phyloP scores from a whole-genome alignment of 2,797 vertebrate species.

The Typhlichthys subterraneus region DNA sequence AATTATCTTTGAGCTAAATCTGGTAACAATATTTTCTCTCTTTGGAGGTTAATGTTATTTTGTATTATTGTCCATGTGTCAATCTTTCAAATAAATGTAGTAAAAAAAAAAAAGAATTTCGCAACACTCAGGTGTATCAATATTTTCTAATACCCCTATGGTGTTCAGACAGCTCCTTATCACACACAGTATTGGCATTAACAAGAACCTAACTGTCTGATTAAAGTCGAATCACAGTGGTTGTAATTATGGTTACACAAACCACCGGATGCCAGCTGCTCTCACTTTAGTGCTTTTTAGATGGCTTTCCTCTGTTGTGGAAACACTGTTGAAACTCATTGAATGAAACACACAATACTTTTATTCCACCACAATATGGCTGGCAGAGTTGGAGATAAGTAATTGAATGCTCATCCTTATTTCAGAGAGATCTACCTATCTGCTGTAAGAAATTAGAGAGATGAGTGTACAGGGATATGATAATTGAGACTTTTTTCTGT shows the following conservation, averaged over 20 bases:
- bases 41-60: no score
- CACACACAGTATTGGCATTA: conserved; percentile 27
- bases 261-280: conserved; percentile 52
- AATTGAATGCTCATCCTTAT: conserved; percentile 24
- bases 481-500: conserved; percentile 15
- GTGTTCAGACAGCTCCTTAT: conserved; percentile 24
- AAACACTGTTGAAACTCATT: conserved; percentile 6
- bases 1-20: no score
- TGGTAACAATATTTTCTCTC: no score
- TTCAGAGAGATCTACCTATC: conserved; percentile 30
- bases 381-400: conserved; percentile 11
- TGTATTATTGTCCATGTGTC: no score
- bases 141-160: not conserved
- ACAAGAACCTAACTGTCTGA: conserved; percentile 47
- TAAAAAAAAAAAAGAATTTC: no score
- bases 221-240: conserved; percentile 51
- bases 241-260: conserved; percentile 55
- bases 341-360: conserved; percentile 23
- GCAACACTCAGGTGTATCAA: no score
- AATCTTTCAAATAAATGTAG: no score
- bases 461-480: conserved; percentile 22
- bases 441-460: conserved; percentile 37
- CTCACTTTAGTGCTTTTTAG: conserved; percentile 24
- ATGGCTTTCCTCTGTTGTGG: conserved; percentile 40
- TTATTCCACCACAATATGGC: conserved; percentile 16